Evolutionary conservation across 1,140 invertebrate species (phyloP), one percentile per base, ranked within the genome.

Genomic region (Euura lappo): DNA sequence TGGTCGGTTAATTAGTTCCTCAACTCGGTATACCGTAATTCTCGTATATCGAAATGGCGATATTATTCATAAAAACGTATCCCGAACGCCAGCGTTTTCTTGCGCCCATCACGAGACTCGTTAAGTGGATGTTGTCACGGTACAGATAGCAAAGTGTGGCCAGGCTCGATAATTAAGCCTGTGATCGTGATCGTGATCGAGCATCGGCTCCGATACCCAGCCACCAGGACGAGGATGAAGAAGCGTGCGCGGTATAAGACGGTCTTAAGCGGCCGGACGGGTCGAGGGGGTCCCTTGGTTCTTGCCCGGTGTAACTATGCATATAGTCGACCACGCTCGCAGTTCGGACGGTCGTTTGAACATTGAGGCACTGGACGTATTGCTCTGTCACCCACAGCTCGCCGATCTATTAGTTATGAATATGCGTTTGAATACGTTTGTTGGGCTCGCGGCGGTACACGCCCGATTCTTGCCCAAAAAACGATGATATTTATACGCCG

Each of bases 371-470:
- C 82, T 82, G 76, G 83, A 86, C 83, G 84, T 86, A 86, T 86
- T 83, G 85, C 85, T 86, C 85, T 86, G 84, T 85, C 85, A 86
- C 81, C 80, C 83, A 78, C 76, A 72, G 77, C 76, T 81, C 79
- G 81, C 81, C 84, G 84, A 86, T 86, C 85, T 86, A 86, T 86
- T 86, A 86, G 85, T 86, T 86, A 86, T 85, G 84, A 85, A 85
- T 86, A 60, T 60, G 13, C 13, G 51, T 60, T 60, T 60, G 51
- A n/a, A n/a, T 60, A 60, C 13, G 13, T 11, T n/a, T 60, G 10
- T n/a, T 28, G 28, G 28, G 28, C 84, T 83, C 83, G 85, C 79
- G 83, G 85, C 85, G 84, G 81, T 85, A 86, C 85, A 86, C 80
- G 84, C 79, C 77, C 80, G 74, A n/a, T 60, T 28, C 51, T 60